Base-by-base conservation (phyloP, 2,797 vertebrate species). In the Aythya fuligula region DNA sequence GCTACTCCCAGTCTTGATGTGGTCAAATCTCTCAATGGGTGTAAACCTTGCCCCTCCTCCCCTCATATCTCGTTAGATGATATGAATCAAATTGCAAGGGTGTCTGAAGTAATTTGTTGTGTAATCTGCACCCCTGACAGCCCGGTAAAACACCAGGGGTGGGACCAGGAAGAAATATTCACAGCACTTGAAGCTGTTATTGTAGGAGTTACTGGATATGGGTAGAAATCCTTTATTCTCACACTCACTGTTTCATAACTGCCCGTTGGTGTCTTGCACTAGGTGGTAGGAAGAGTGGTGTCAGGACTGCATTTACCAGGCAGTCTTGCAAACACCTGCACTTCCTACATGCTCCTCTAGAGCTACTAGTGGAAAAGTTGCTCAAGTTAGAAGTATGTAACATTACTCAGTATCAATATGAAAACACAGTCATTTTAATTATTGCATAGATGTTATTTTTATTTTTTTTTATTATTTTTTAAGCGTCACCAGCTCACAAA, bases 51-150 rank as follows among this genome's bases (percentile, higher is more conserved):
- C 49, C 32, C 39, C 32, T 77, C 43, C 38, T 81, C 20, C 67
- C 20, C 73, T 94, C 65, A 39, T 90, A 90, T 36, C 66, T 84
- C 81, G 76, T 86, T 86, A 45, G 85, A 79, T 62, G 71, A 84
- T 61, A 69, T 67, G 85, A 87, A 80, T 87, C 73, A 47, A 47
- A 47, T 47, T 47, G 22, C 20, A 41, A 72, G 85, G 91, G 86
- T 82, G 57, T 47, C 57, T 83, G 69, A 34, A 95, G 93, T 49
- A 91, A 87, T 92, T 81, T 79, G 69, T 74, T 95, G 32, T 90
- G 89, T 85, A 89, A 90, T 85, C 88, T 85, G 74, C 36, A 70
- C 78, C 58, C 78, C 66, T 77, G 89, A 62, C n/a, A 77, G 76
- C 47, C 60, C 84, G 58, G 43, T 76, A 38, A 94, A 89, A 34